phyloP scores from a whole-genome alignment of 1,140 invertebrate species.

The Euwallacea similis region DNA sequence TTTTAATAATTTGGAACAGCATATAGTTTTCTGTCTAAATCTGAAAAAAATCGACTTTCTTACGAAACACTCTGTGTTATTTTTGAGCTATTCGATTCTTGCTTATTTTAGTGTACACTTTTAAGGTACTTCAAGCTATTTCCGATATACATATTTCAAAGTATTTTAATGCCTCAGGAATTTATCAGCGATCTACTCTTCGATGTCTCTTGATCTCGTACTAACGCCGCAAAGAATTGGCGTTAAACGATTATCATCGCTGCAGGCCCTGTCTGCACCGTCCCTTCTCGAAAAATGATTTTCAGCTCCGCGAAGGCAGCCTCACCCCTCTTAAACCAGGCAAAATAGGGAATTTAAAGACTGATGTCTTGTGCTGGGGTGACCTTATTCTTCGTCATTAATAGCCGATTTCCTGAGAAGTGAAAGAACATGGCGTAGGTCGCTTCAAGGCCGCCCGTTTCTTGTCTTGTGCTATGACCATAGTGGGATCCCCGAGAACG shows the following conservation, averaged over 20 bases:
- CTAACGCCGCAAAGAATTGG: background rate
- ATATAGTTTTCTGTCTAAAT: too few species aligned
- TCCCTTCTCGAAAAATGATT: conserved; percentile 2
- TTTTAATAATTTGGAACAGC: too few species aligned
- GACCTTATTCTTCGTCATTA: background rate
- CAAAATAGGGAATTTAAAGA: conserved; percentile 1
- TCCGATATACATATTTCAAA: too few species aligned
- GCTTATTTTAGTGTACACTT: too few species aligned
- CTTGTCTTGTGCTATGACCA: background rate
- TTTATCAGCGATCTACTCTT: too few species aligned
- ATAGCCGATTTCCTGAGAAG: conserved; percentile 14
- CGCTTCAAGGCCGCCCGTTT: conserved; percentile 16
- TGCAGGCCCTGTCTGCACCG: background rate
- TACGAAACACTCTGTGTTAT: too few species aligned
- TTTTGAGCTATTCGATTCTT: too few species aligned
- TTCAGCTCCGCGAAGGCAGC: background rate
- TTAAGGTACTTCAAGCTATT: too few species aligned
- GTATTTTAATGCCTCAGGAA: too few species aligned
- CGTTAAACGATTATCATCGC: conserved; percentile 15
- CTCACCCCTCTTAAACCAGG: background rate
- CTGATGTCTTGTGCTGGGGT: background rate
- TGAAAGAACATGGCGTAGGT: conserved; percentile 24
- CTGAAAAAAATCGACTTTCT: too few species aligned
- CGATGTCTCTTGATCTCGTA: too few species aligned
- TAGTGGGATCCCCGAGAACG: background rate